phyloP scores from a whole-genome alignment of 2,888 invertebrate genomes.

The Hirtodrosophila duncani region DNA sequence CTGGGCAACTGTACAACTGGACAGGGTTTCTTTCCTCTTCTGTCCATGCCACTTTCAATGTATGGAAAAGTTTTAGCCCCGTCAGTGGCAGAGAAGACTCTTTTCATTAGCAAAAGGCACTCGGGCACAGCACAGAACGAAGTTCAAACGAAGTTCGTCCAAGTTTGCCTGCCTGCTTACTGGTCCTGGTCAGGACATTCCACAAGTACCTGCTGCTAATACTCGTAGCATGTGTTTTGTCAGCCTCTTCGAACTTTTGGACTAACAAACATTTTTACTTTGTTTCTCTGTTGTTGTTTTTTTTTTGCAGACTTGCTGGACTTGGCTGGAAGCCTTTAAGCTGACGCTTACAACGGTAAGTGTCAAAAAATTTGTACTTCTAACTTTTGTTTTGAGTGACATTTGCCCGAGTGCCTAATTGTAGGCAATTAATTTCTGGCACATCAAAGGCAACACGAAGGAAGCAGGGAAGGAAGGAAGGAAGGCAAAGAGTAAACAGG shows the following conservation, averaged over 20 bases:
- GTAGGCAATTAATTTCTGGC: conserved; percentile 75
- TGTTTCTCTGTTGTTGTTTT: conserved; percentile 16
- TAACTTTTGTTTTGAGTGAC: conserved; percentile 43
- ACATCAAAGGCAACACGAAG: conserved; percentile 68
- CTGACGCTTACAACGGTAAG: conserved; percentile 53
- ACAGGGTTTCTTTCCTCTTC: conserved; percentile 23
- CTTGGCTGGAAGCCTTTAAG: conserved; percentile 64
- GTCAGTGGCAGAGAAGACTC: conserved; percentile 61
- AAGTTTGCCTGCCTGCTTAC: conserved; percentile 28
- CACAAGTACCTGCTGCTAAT: conserved; percentile 65
- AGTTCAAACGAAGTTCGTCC: conserved; percentile 57
- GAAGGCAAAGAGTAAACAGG: conserved; percentile 44
- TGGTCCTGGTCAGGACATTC: conserved; percentile 33
- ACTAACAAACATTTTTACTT: conserved; percentile 54
- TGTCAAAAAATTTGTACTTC: conserved; percentile 41
- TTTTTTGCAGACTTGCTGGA: conserved; percentile 27
- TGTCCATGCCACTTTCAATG: conserved; percentile 38
- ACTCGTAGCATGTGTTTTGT: conserved; percentile 63
- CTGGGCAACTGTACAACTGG: too few species aligned
- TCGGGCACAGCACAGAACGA: too few species aligned
- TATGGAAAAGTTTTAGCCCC: conserved; percentile 54
- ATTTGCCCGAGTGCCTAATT: conserved; percentile 67
- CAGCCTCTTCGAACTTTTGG: conserved; percentile 38
- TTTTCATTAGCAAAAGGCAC: conserved; percentile 61
- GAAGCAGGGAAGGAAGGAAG: conserved; percentile 36